phyloP scores from a whole-genome alignment of 1,140 invertebrate genomes.

The Magallana angulata region DNA sequence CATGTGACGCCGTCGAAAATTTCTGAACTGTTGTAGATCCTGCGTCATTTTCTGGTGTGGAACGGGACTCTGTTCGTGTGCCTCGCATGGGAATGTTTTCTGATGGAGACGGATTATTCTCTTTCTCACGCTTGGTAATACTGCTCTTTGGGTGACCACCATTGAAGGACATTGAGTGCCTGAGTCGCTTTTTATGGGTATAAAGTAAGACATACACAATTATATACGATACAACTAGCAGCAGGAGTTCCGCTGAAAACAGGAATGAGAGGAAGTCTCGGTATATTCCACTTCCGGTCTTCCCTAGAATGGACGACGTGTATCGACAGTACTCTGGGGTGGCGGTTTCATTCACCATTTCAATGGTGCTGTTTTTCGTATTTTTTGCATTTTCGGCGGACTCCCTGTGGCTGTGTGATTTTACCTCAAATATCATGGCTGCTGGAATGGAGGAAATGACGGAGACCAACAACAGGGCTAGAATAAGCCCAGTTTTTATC shows the following conservation, averaged over 20 bases:
- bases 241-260: neutral
- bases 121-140: neutral
- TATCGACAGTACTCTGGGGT: neutral
- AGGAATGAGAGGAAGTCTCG: neutral
- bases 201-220: constrained; percentile 7
- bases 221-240: neutral
- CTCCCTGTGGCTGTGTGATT: neutral
- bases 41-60: neutral
- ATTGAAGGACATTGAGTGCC: neutral
- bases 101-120: neutral
- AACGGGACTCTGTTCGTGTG: neutral
- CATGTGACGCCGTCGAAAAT: neutral
- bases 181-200: neutral
- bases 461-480: neutral
- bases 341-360: too few species aligned
- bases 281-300: neutral
- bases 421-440: neutral
- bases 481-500: constrained; percentile 1
- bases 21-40: neutral
- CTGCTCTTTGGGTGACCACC: neutral
- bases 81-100: neutral
- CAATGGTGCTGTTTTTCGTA: too few species aligned
- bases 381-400: neutral
- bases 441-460: neutral
- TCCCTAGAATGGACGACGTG: neutral